phyloP scores from a whole-genome alignment of 1,140 invertebrate species.

The Penaeus japonicus region DNA sequence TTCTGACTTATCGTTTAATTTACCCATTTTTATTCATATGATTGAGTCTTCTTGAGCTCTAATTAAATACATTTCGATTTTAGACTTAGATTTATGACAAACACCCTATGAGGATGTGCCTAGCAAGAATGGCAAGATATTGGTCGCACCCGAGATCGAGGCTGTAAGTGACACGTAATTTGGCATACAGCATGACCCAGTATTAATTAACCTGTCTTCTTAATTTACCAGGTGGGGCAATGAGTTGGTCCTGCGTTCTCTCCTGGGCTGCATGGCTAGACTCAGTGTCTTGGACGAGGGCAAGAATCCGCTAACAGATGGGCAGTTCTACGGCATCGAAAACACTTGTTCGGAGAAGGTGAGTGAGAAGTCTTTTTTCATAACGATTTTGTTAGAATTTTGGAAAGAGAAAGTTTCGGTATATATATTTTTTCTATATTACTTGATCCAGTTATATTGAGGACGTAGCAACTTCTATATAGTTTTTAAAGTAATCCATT shows the following conservation, averaged over 20 bases:
- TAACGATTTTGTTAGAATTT: background rate
- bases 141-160: too few species aligned
- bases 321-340: constrained; percentile 78
- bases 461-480: background rate
- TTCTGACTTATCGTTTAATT: too few species aligned
- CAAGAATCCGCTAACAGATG: constrained; percentile 72
- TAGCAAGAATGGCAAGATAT: too few species aligned
- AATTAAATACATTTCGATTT: too few species aligned
- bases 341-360: constrained; percentile 77
- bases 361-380: constrained; percentile 57
- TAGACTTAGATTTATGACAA: too few species aligned
- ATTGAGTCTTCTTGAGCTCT: too few species aligned
- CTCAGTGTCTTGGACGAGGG: constrained; percentile 77
- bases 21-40: too few species aligned
- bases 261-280: constrained; percentile 84
- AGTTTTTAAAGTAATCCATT: background rate
- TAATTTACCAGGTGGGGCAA: constrained; percentile 36
- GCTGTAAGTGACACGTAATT: too few species aligned
- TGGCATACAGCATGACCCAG: too few species aligned
- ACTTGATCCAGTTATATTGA: too few species aligned
- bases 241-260: constrained; percentile 67
- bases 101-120: too few species aligned
- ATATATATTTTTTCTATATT: background rate
- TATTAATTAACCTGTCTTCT: background rate
- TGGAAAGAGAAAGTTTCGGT: background rate